Percentiles rank a stretch among this genome's conserved stretches.
phyloP scores from a whole-genome alignment of 2,888 invertebrate species.

The Stratiomys singularior region DNA sequence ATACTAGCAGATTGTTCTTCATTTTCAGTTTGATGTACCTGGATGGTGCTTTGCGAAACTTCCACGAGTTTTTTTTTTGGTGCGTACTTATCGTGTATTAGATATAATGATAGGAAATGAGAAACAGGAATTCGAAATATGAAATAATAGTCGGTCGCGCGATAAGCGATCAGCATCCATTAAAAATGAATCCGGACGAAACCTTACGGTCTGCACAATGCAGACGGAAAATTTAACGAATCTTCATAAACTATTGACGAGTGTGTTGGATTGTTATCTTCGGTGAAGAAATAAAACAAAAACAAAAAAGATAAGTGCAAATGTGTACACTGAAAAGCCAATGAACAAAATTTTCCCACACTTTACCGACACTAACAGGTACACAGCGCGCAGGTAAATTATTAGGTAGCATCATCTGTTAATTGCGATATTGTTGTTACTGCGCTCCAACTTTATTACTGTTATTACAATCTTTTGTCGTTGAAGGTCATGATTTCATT shows the following conservation, averaged over 20 bases:
- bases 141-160: too few relatives aligned
- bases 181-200: too few relatives aligned
- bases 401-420: not conserved
- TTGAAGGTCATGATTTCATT: conserved; percentile 67
- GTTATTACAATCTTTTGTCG: conserved; percentile 51
- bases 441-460: not conserved
- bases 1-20: not conserved
- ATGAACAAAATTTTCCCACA: not conserved
- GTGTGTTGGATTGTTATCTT: too few relatives aligned
- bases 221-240: too few relatives aligned
- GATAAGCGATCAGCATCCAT: too few relatives aligned
- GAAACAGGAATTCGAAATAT: too few relatives aligned
- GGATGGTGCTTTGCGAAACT: not conserved
- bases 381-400: conserved; percentile 9
- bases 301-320: too few relatives aligned
- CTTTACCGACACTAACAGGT: not conserved
- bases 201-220: too few relatives aligned
- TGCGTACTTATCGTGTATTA: not conserved
- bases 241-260: too few relatives aligned
- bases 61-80: not conserved
- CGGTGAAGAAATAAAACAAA: too few relatives aligned
- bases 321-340: too few relatives aligned
- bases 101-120: too few relatives aligned
- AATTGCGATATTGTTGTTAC: conserved; percentile 28
- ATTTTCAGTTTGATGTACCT: not conserved